phyloP scores from a whole-genome alignment of 2,888 invertebrate species.

The Cotesia congregata region DNA sequence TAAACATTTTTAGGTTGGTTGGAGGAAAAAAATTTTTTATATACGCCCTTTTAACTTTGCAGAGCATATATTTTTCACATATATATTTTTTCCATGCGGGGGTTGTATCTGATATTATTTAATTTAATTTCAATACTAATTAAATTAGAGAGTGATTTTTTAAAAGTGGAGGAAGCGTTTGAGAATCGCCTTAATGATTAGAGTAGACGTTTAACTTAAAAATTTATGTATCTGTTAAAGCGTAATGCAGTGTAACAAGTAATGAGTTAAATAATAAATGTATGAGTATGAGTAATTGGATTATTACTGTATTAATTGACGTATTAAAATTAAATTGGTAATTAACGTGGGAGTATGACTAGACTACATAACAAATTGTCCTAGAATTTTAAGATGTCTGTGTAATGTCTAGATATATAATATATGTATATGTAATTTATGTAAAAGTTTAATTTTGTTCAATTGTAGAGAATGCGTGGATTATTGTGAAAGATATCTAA shows the following conservation, averaged over 20 bases:
- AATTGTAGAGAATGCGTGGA: not conserved
- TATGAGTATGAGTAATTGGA: not conserved
- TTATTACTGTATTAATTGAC: constrained; percentile 3
- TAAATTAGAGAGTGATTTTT: too few species aligned
- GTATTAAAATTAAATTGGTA: constrained; percentile 22
- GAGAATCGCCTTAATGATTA: not conserved
- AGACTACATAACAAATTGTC: constrained; percentile 22
- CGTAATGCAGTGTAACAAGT: not conserved
- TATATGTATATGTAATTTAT: too few species aligned
- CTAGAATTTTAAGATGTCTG: not conserved
- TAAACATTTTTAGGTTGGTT: too few species aligned
- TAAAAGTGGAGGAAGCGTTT: too few species aligned
- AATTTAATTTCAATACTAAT: too few species aligned
- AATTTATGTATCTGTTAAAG: not conserved
- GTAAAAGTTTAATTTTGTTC: too few species aligned
- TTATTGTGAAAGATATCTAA: constrained; percentile 14
- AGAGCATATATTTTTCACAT: too few species aligned
- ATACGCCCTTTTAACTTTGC: too few species aligned
- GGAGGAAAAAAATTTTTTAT: too few species aligned
- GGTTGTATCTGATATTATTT: too few species aligned
- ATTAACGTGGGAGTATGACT: constrained; percentile 25
- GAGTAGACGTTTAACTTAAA: not conserved
- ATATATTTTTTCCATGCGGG: too few species aligned
- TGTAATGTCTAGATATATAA: not conserved
- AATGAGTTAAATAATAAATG: not conserved